These are phyloP conservation scores for Drosophila sechellia DNA, from an alignment of 1,140 invertebrate genomes.

Conservation along the genomic window DNA sequence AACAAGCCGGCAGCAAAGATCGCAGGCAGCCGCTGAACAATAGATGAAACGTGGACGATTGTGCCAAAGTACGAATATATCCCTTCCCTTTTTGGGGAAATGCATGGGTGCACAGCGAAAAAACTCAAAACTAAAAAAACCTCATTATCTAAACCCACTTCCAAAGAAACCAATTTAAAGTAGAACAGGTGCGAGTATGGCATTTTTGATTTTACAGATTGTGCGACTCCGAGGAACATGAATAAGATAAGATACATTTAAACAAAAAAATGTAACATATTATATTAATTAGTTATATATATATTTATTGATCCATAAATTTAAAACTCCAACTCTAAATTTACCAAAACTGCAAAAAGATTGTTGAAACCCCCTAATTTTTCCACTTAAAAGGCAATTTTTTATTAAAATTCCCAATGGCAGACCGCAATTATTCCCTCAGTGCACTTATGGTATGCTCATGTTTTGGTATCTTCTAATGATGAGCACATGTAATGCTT, in stretches of 20 bases:
- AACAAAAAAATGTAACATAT: too few species aligned
- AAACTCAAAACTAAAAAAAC: neutral
- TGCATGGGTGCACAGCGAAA: slow-evolving; percentile 3
- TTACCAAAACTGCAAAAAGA: too few species aligned
- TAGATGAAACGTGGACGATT: slow-evolving; percentile 82
- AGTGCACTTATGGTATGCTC: slow-evolving; percentile 31
- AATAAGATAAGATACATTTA: too few species aligned
- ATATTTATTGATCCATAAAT: too few species aligned
- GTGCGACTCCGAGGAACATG: too few species aligned
- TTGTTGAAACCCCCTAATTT: too few species aligned
- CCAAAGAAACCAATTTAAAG: neutral
- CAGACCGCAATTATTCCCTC: slow-evolving; percentile 4
- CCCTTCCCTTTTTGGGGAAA: slow-evolving; percentile 9
- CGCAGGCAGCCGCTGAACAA: slow-evolving; percentile 58
- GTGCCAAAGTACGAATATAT: slow-evolving; percentile 58
- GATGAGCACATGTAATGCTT: slow-evolving; percentile 81
- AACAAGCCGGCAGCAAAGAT: slow-evolving; percentile 21
- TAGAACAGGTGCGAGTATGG: neutral
- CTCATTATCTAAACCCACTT: neutral
- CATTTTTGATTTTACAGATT: too few species aligned
- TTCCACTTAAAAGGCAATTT: too few species aligned
- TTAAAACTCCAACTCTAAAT: too few species aligned
- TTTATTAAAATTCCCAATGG: too few species aligned
- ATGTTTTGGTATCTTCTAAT: slow-evolving; percentile 54
- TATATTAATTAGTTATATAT: too few species aligned